Evolutionary conservation across 2,113 vertebrate genomes (phyloP), one percentile per base, ranked within the genome.

Genomic region (Acanthochromis polyacanthus): DNA sequence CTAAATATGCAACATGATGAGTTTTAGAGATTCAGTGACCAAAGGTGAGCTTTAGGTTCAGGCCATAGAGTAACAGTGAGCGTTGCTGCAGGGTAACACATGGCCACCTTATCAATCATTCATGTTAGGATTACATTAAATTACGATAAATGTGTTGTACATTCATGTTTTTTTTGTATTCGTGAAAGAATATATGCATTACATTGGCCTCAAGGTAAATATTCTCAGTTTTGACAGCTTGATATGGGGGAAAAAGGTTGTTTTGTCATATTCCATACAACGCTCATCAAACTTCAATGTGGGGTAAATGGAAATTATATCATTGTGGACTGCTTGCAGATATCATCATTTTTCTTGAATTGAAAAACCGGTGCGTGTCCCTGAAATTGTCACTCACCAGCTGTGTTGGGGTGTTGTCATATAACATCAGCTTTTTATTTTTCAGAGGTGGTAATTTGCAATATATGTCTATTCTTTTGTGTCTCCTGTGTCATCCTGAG

Each of bases 141-240:
- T 70, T 52, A 51, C 23, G 12, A 25, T 57, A 15, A 84, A 43
- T 32, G 4, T 16, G 36, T 20, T 8, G 20, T n/a, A 30, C 23
- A 12, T 48, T 23, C 56, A 11, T 4, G 19, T 30, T 56, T 7
- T 11, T 52, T 75, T 61, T 61, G 43, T 51, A 62, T 58, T 66
- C 56, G 53, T 75, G 32, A 22, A 38, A 72, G 30, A 85, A 80
- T 58, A 50, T 15, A 62, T 22, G 30, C 12, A 55, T 65, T 40
- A 0, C 23, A 28, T 16, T 71, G 40, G 19, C 75, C 61, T 68
- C 4, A 12, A 62, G 61, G 36, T 72, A 63, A 71, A 82, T 71
- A 40, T 71, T 22, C 3, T 55, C 46, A 8, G 14, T 64, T 70
- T 4, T 56, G 68, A 68, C 48, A 32, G 22, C 62, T 73, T 62